A percentile compares a stretch with the other conserved stretches of the same genome.
These are phyloP conservation scores for Danaus plexippus DNA, from an alignment of 1,140 invertebrate genomes.

Conservation along the genomic window DNA sequence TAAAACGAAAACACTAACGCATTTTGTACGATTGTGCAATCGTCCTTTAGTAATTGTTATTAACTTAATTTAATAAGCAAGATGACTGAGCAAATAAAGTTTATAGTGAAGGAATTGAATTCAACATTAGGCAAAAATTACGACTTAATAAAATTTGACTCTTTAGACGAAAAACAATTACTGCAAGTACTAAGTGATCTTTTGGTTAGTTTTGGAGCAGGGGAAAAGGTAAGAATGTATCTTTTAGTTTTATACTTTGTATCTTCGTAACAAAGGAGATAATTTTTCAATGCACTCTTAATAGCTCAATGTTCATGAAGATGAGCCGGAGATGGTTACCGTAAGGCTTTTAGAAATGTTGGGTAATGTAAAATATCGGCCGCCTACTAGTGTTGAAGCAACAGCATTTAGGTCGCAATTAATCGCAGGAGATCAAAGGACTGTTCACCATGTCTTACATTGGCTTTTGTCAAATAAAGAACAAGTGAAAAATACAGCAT, in stretches of 20 bases:
- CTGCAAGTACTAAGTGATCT: constrained; percentile 77
- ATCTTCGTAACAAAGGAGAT: not conserved
- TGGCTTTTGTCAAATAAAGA: constrained; percentile 83
- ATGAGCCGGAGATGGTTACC: constrained; percentile 62
- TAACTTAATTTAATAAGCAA: not conserved
- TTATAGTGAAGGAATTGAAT: constrained; percentile 84
- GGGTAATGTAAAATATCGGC: constrained; percentile 65
- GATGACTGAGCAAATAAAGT: constrained; percentile 85
- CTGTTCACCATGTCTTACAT: constrained; percentile 83
- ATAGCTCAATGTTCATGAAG: constrained; percentile 62
- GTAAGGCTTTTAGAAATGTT: constrained; percentile 64
- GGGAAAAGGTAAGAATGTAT: constrained; percentile 51
- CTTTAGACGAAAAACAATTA: constrained; percentile 81
- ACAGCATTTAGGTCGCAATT: constrained; percentile 78
- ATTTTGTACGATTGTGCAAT: no score
- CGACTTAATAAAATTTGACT: constrained; percentile 89
- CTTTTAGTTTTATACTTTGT: constrained; percentile 4
- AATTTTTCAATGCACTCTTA: not conserved
- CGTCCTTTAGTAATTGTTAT: no score
- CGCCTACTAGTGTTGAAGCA: constrained; percentile 54
- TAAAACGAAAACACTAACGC: no score
- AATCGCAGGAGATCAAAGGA: constrained; percentile 81
- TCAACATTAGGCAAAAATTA: constrained; percentile 83
- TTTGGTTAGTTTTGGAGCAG: constrained; percentile 61
- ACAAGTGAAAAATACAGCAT: constrained; percentile 85